Conservation (phyloP, 2,888 invertebrate species). For the Lycia hirtaria region DNA sequence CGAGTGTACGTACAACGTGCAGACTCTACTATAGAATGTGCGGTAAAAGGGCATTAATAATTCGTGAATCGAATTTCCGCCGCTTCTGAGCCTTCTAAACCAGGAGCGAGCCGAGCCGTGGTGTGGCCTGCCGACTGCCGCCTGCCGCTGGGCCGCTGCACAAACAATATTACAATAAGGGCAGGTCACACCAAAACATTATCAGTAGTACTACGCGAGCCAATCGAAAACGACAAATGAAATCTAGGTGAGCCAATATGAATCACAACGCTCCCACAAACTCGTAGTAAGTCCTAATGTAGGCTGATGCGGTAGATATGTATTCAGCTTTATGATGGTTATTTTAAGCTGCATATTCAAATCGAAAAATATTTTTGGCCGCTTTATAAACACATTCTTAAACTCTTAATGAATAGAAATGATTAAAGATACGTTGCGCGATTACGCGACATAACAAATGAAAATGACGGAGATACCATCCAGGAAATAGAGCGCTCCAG, state of each 20-base stretch:
- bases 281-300: too few species aligned
- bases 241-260: too few species aligned
- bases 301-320: background rate
- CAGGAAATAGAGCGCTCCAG: conserved; percentile 18
- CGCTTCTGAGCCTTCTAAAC: conserved; percentile 12
- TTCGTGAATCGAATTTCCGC: conserved; percentile 45
- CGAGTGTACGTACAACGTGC: conserved; percentile 29
- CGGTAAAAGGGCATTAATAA: conserved; percentile 41
- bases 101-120: background rate
- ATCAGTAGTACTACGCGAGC: background rate
- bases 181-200: background rate
- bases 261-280: too few species aligned
- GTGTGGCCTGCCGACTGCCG: background rate
- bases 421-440: conserved; percentile 15
- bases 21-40: conserved; percentile 25
- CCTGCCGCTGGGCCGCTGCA: background rate
- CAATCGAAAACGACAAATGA: background rate
- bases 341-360: conserved; percentile 10
- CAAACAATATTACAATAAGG: conserved; percentile 22
- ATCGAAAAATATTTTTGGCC: conserved; percentile 3
- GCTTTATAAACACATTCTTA: conserved; percentile 10
- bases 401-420: conserved; percentile 18
- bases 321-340: background rate
- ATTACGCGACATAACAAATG: conserved; percentile 8
- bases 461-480: conserved; percentile 15